A percentile compares a stretch with the other conserved stretches of the same genome.
phyloP scores from a whole-genome alignment of 1,140 invertebrate genomes.

The Lordiphosa mommai region DNA sequence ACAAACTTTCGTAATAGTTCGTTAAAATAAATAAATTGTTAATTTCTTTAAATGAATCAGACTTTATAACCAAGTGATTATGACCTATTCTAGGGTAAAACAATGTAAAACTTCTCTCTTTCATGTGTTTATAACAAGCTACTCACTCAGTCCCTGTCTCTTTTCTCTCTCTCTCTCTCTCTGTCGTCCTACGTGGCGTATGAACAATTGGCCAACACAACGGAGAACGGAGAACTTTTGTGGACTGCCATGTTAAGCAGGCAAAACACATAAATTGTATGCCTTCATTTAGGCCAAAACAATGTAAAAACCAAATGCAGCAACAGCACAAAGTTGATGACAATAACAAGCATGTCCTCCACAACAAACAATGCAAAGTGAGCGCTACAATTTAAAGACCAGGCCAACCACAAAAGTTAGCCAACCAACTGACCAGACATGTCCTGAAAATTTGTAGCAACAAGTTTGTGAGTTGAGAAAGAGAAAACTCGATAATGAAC shows the following conservation, averaged over 20 bases:
- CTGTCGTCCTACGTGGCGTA: slow-evolving; percentile 24
- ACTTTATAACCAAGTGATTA: slow-evolving; percentile 5
- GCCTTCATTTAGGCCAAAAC: slow-evolving; percentile 43
- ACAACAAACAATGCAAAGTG: slow-evolving; percentile 40
- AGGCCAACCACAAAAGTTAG: slow-evolving; percentile 9
- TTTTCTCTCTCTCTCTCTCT: slow-evolving; percentile 1
- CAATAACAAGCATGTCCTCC: slow-evolving; percentile 14
- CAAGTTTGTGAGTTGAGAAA: slow-evolving; percentile 15
- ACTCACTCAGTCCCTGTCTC: slow-evolving; percentile 12
- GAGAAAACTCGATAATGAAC: slow-evolving; percentile 25
- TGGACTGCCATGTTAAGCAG: slow-evolving; percentile 3
- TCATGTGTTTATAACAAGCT: background rate
- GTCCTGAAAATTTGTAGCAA: slow-evolving; percentile 3
- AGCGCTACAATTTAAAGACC: slow-evolving; percentile 35
- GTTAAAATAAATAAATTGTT: no score
- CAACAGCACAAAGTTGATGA: slow-evolving; percentile 30
- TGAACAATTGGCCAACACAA: slow-evolving; percentile 16
- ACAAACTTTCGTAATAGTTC: no score
- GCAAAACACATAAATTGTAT: slow-evolving; percentile 36
- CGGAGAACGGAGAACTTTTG: background rate
- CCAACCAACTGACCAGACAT: no score
- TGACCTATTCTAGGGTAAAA: no score
- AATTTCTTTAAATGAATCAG: no score
- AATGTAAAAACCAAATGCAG: slow-evolving; percentile 33
- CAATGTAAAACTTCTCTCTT: no score